Base-by-base conservation (phyloP, 2,888 invertebrate genomes). In the Pollenia angustigena region DNA sequence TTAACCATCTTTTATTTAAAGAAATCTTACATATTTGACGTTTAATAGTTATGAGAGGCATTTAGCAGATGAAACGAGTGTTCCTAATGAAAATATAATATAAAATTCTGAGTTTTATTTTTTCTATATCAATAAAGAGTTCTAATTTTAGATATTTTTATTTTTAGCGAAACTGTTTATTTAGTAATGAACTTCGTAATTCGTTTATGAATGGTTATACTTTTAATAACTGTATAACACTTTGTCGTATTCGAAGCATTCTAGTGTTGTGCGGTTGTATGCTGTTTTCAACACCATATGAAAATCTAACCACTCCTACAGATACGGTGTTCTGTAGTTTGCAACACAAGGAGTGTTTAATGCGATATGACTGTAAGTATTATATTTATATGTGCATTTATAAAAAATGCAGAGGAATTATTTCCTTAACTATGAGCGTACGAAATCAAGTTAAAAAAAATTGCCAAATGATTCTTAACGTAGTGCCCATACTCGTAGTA, bases 181-280 rank as follows among this genome's bases (percentile, higher is more conserved):
- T 95, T 88, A 89, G 90, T 7, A 93, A 94, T 84, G 95, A 95
- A 89, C 87, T 90, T 1, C 88, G 90, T 0, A 84, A 90, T 0
- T 10, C 58, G 0, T 88, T 74, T 69, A 85, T 83, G 4, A 85
- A 85, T 46, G 40, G 14, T 7, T 89, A 88, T 52, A 95, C 95
- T 2, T 95, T 95, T 90, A 95, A 95, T 88, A 94, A 95, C 60
- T 96, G 96, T 89, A 94, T 96, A 66, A 93, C 95, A 14, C 92
- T 93, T 42, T 96, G 96, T 89, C 94, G 95, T 0, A 94, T 95
- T 1, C 91, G 91, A 32, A 94, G 94, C 12, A 92, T 96, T 0
- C 91, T 93, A 68, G 93, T 94, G 0, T 90, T 95, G 0, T 96
- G 96, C 89, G 94, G 94, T 56, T 96, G 96, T 88, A 92, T 94